These are phyloP conservation scores for Lepilemur septentrionalis DNA, from an alignment of 2,797 vertebrate species.

Conservation along the genomic window DNA sequence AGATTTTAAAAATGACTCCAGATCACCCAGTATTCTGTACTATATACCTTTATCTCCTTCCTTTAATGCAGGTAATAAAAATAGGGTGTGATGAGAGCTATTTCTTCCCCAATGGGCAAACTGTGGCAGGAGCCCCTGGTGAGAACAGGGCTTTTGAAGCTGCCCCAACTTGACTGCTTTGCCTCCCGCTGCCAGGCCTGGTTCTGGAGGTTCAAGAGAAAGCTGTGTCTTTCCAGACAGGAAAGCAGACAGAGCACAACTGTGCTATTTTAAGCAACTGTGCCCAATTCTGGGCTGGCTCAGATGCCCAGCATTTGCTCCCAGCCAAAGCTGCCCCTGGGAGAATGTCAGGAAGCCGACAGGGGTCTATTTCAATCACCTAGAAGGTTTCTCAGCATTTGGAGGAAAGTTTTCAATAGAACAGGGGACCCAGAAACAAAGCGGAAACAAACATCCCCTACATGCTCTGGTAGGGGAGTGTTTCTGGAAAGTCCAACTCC, in stretches of 20 bases:
- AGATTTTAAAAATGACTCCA: neutral
- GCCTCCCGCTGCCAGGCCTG: neutral
- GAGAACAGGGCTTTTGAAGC: neutral
- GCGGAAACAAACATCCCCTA: neutral
- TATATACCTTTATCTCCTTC: neutral
- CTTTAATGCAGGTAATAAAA: neutral
- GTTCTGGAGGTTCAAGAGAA: slow-evolving; percentile 40
- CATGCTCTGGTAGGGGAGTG: neutral
- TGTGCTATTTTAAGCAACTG: slow-evolving; percentile 61
- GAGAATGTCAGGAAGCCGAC: slow-evolving; percentile 23
- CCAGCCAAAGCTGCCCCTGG: neutral
- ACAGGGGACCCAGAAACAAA: neutral
- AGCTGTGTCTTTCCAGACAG: slow-evolving; percentile 42
- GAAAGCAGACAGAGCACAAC: slow-evolving; percentile 8
- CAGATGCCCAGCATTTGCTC: neutral
- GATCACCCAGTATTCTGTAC: neutral
- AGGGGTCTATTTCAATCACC: neutral
- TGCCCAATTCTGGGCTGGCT: slow-evolving; percentile 11
- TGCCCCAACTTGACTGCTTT: neutral
- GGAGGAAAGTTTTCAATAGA: slow-evolving; percentile 1
- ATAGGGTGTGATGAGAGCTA: neutral
- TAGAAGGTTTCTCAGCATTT: neutral
- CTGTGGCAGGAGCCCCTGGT: neutral
- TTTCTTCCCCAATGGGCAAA: neutral
- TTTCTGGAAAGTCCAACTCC: neutral